Percentiles rank a stretch among this genome's conserved stretches.
These are phyloP conservation scores for Peucedramus taeniatus DNA, from an alignment of 2,113 vertebrate genomes.

Conservation along the genomic window DNA sequence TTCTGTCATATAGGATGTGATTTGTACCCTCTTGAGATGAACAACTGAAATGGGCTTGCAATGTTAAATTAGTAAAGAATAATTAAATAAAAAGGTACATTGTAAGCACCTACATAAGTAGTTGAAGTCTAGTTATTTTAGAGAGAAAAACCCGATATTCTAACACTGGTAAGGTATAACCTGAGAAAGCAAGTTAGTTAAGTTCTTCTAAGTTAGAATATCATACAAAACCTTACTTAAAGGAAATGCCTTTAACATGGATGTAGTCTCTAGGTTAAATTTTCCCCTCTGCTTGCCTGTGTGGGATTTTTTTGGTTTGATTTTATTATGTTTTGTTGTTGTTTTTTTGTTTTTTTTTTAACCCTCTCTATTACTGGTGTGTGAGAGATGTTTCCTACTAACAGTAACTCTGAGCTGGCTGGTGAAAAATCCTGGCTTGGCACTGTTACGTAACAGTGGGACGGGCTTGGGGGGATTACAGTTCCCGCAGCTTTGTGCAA, in stretches of 20 bases:
- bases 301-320: background rate
- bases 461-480: background rate
- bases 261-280: background rate
- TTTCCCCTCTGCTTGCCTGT: background rate
- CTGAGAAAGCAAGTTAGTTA: background rate
- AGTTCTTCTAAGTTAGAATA: background rate
- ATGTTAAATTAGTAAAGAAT: background rate
- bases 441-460: background rate
- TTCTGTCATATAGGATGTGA: background rate
- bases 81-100: background rate
- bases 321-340: background rate
- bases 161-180: background rate
- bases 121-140: background rate
- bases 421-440: background rate
- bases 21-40: background rate
- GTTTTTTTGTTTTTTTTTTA: background rate
- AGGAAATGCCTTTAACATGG: background rate
- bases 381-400: background rate
- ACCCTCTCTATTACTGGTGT: background rate
- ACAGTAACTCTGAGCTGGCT: background rate
- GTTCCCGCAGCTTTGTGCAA: background rate
- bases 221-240: background rate
- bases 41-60: background rate
- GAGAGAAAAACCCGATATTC: background rate
- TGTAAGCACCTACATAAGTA: background rate